A percentile compares a stretch with the other conserved stretches of the same genome.
Conservation (phyloP, 2,888 invertebrate species). For the Pseudanteris insignis region DNA sequence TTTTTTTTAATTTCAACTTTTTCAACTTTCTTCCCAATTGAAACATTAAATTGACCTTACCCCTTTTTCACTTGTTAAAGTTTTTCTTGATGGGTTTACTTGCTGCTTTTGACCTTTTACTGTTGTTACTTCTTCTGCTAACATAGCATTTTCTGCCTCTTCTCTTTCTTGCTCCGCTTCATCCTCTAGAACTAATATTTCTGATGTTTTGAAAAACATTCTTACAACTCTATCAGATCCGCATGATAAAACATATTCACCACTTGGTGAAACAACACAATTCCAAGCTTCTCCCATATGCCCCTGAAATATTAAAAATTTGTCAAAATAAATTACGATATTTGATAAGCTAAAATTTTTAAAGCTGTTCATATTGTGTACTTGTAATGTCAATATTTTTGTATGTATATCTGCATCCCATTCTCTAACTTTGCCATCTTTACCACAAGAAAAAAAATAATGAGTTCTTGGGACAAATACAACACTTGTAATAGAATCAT, state of each 20-base stretch:
- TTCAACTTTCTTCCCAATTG: too few species aligned
- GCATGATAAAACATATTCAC: conserved; percentile 79
- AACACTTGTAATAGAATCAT: conserved; percentile 90
- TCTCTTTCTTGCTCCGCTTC: conserved; percentile 87
- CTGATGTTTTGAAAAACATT: conserved; percentile 84
- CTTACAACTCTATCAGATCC: conserved; percentile 90
- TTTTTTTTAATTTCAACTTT: too few species aligned
- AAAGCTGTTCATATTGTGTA: conserved; percentile 56
- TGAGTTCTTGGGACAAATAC: conserved; percentile 92
- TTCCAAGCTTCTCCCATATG: conserved; percentile 84
- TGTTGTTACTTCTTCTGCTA: conserved; percentile 77
- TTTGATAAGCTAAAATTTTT: not conserved
- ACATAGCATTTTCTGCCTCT: conserved; percentile 74
- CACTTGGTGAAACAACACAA: conserved; percentile 82
- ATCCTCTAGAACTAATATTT: conserved; percentile 92
- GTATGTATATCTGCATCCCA: conserved; percentile 96
- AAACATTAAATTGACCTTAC: conserved; percentile 70
- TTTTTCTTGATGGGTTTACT: conserved; percentile 86
- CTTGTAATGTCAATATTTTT: conserved; percentile 87
- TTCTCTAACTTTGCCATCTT: conserved; percentile 93
- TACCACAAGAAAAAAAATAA: conserved; percentile 91
- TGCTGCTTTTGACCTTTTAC: conserved; percentile 79
- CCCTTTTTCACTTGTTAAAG: conserved; percentile 85
- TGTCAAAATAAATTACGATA: not conserved
- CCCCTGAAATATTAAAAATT: conserved; percentile 69